Evolutionary conservation across 2,797 vertebrate species (phyloP).

Genomic region (Fratercula arctica): DNA sequence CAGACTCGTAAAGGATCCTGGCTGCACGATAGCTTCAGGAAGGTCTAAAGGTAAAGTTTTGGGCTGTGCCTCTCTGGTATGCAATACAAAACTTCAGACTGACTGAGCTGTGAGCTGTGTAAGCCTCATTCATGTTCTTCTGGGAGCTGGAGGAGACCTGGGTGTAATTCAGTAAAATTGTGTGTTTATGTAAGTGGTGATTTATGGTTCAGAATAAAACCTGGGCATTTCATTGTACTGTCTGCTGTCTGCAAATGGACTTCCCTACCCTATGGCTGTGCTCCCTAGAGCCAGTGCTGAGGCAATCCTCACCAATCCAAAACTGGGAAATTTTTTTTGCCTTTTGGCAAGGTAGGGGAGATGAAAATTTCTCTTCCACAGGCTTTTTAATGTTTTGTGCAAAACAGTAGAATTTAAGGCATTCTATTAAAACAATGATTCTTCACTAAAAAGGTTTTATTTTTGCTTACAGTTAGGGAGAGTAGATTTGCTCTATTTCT

Average conservation of each 20-base stretch:
- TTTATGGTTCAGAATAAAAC: neutral
- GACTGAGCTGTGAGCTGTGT: neutral
- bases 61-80: neutral
- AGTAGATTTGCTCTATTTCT: neutral
- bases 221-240: neutral
- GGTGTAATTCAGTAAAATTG: neutral
- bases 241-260: neutral
- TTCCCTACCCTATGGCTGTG: neutral
- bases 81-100: neutral
- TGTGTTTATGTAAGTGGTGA: neutral
- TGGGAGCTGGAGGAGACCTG: neutral
- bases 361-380: neutral
- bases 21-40: neutral
- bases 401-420: neutral
- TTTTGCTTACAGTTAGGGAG: neutral
- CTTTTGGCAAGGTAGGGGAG: neutral
- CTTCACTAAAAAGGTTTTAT: neutral
- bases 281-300: fast-evolving
- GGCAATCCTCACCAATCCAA: neutral
- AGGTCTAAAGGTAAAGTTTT: conserved; percentile 6
- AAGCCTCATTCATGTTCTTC: neutral
- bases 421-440: neutral
- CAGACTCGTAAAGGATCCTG: neutral
- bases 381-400: neutral
- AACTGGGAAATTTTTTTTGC: neutral